A percentile compares a stretch with the other conserved stretches of the same genome.
phyloP scores from a whole-genome alignment of 2,888 invertebrate species.

The Cephus pulcher region DNA sequence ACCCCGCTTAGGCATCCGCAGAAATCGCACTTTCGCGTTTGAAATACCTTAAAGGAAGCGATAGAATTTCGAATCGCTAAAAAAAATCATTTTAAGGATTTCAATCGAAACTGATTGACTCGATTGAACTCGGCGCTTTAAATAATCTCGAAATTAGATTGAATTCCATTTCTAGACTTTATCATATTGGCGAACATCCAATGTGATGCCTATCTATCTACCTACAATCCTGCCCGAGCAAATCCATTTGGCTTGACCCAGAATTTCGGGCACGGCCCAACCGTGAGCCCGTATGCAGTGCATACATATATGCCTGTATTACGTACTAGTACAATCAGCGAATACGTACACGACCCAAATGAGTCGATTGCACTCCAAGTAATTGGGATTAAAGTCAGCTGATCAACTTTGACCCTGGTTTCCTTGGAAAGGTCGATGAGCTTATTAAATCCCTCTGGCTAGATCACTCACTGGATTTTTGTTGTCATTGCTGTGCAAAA shows the following conservation, averaged over 20 bases:
- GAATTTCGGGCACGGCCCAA: conserved; percentile 32
- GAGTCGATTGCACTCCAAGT: background rate
- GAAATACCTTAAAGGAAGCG: background rate
- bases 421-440: background rate
- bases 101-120: conserved; percentile 20
- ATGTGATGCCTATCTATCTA: conserved; percentile 21
- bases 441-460: too few species aligned
- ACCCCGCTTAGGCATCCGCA: too few species aligned
- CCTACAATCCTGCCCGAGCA: conserved; percentile 15
- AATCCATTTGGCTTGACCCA: conserved; percentile 48
- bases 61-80: too few species aligned
- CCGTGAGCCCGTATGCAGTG: conserved; percentile 9
- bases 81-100: background rate
- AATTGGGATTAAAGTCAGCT: background rate
- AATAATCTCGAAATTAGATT: conserved; percentile 45
- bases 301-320: background rate
- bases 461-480: too few species aligned
- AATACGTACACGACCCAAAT: background rate
- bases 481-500: too few species aligned
- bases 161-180: conserved; percentile 38
- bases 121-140: conserved; percentile 25
- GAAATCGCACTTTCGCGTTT: too few species aligned
- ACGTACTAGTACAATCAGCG: background rate
- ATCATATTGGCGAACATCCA: conserved; percentile 44
- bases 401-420: background rate